Evolutionary conservation across 2,888 invertebrate species (phyloP).

Genomic region (Drosophila fulvimacula): DNA sequence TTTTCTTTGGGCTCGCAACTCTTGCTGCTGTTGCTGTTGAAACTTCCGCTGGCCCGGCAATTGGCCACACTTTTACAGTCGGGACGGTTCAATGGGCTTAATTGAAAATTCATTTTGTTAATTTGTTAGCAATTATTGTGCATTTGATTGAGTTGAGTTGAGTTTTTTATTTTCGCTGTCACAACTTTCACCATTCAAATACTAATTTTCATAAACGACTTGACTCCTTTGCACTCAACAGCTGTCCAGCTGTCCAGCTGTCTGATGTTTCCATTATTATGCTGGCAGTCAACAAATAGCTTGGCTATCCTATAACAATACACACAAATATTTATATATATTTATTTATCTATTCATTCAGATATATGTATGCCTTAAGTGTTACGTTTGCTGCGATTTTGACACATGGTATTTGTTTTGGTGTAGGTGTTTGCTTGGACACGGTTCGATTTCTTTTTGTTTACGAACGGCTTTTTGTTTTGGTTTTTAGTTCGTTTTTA

Average conservation of each 20-base stretch:
- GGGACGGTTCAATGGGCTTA: conserved; percentile 37
- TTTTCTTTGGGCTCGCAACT: conserved; percentile 36
- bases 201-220: conserved; percentile 45
- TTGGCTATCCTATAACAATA: conserved; percentile 19
- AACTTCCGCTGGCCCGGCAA: conserved; percentile 56
- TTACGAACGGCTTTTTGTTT: conserved; percentile 36
- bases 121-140: conserved; percentile 61
- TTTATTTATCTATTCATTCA: neutral
- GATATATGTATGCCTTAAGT: neutral
- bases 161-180: conserved; percentile 21
- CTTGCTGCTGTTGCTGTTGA: conserved; percentile 36
- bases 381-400: conserved; percentile 42
- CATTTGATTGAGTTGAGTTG: conserved; percentile 50
- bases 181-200: conserved; percentile 59
- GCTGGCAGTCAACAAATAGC: conserved; percentile 30
- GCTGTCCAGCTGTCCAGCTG: conserved; percentile 13
- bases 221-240: conserved; percentile 48
- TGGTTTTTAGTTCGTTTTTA: conserved; percentile 26
- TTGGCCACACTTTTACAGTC: conserved; percentile 57
- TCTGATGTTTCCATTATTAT: conserved; percentile 5
- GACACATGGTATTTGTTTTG: conserved; percentile 25
- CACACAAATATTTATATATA: conserved; percentile 2
- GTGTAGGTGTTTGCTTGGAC: conserved; percentile 56
- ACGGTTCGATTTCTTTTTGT: conserved; percentile 55
- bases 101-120: conserved; percentile 65